Evolutionary conservation across 2,888 invertebrate genomes (phyloP).

Genomic region (Phasia obesa): DNA sequence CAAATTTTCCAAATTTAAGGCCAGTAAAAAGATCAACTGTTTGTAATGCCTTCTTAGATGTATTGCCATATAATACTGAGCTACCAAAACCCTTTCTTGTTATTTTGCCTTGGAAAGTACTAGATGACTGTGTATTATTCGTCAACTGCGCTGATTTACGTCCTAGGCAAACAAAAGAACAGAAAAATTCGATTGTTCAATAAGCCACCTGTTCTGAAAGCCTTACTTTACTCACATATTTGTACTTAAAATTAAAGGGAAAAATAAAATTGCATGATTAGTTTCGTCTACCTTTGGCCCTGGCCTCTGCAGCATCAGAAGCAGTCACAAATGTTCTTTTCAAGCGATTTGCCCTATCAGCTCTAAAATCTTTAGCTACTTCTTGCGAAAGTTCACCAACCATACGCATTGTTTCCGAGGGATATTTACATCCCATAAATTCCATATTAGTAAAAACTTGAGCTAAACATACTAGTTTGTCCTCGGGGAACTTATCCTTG

Average conservation of each 20-base stretch:
- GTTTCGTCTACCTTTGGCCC: constrained; percentile 86
- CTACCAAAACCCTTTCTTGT: constrained; percentile 45
- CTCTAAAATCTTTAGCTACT: constrained; percentile 88
- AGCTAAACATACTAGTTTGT: constrained; percentile 92
- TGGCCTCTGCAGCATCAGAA: constrained; percentile 90
- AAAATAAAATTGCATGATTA: constrained; percentile 64
- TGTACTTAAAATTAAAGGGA: constrained; percentile 68
- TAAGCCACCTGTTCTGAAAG: constrained; percentile 35
- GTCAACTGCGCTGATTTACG: constrained; percentile 70
- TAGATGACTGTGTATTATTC: constrained; percentile 14
- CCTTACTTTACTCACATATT: constrained; percentile 68
- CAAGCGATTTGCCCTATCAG: constrained; percentile 85
- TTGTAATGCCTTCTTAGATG: background rate
- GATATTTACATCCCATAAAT: constrained; percentile 86
- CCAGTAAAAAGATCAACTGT: constrained; percentile 75
- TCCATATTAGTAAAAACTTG: constrained; percentile 94
- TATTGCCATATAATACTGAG: background rate
- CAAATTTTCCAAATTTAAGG: constrained; percentile 77
- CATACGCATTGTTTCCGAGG: constrained; percentile 90
- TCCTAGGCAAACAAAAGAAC: constrained; percentile 49
- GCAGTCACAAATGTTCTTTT: constrained; percentile 90
- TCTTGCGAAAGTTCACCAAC: constrained; percentile 89
- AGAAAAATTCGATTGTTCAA: constrained; percentile 46
- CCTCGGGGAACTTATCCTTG: constrained; percentile 89
- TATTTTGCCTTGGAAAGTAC: constrained; percentile 20